These are phyloP conservation scores for Neogale vison DNA, from an alignment of 2,113 vertebrate genomes.

Conservation along the genomic window DNA sequence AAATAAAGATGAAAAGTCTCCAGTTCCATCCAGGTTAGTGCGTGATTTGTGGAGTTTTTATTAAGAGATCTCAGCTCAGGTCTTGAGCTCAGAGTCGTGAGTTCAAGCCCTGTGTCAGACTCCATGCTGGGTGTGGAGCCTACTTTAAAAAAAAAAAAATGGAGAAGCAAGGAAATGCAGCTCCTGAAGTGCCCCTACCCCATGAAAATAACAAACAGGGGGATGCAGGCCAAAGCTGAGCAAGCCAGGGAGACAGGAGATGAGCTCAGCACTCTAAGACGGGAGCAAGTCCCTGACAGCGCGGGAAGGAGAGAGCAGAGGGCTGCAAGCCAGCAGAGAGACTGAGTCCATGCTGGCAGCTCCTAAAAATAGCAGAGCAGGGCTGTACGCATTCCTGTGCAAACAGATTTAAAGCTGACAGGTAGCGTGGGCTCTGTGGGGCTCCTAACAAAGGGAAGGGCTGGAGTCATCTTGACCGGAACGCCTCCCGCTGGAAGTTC, in stretches of 20 bases:
- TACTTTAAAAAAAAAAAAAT: background rate
- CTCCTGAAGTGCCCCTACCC: background rate
- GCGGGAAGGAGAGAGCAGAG: background rate
- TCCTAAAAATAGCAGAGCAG: conserved; percentile 52
- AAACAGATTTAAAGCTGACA: background rate
- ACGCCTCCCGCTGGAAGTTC: background rate
- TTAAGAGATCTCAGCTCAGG: background rate
- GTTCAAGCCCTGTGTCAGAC: background rate
- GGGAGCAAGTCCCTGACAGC: background rate
- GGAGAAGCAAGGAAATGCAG: background rate
- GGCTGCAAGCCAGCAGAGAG: background rate
- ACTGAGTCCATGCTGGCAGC: background rate
- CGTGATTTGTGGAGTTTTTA: background rate
- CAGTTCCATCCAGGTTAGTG: background rate
- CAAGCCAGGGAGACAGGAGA: background rate
- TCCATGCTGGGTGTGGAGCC: background rate
- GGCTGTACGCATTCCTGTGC: background rate
- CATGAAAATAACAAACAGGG: background rate
- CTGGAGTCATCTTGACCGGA: background rate
- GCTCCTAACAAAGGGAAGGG: background rate
- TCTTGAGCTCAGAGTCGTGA: background rate
- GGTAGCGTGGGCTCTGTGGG: background rate
- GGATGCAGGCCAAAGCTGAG: background rate
- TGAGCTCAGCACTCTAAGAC: background rate
- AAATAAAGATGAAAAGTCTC: background rate